Conservation (phyloP, 2,888 invertebrate genomes). For the Hirtodrosophila confusa region DNA sequence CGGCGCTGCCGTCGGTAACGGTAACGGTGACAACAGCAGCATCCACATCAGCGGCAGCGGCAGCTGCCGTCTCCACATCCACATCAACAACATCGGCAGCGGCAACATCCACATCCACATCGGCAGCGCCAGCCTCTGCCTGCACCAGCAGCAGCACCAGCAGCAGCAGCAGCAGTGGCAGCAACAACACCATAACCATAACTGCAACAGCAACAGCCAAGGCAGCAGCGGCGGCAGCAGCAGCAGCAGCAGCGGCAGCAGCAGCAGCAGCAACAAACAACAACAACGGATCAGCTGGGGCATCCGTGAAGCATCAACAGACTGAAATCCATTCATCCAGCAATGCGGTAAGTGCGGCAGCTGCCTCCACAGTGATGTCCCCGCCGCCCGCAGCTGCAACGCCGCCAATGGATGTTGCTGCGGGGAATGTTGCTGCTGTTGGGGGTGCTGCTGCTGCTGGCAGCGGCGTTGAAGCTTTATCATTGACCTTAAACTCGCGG, state of each 20-base stretch:
- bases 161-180: slow-evolving; percentile 14
- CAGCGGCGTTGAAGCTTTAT: slow-evolving; percentile 34
- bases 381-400: slow-evolving; percentile 75
- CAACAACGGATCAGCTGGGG: slow-evolving; percentile 20
- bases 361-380: slow-evolving; percentile 81
- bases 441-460: neutral
- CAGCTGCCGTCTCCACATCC: slow-evolving; percentile 35
- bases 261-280: slow-evolving; percentile 18
- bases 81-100: slow-evolving; percentile 41
- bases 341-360: slow-evolving; percentile 70
- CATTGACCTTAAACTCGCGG: slow-evolving; percentile 56
- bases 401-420: slow-evolving; percentile 39
- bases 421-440: neutral
- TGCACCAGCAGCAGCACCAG: slow-evolving; percentile 40
- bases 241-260: slow-evolving; percentile 30
- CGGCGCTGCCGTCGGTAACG: slow-evolving; percentile 64
- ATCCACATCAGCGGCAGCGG: slow-evolving; percentile 52
- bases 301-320: slow-evolving; percentile 61
- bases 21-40: slow-evolving; percentile 48
- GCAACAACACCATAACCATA: slow-evolving; percentile 27
- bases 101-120: slow-evolving; percentile 31
- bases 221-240: slow-evolving; percentile 33
- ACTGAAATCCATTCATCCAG: slow-evolving; percentile 82
- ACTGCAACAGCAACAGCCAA: slow-evolving; percentile 36
- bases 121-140: slow-evolving; percentile 38